Evolutionary conservation across 2,797 vertebrate genomes (phyloP), one percentile per base, ranked within the genome.

Genomic region (Schizopygopsis pylzovi): DNA sequence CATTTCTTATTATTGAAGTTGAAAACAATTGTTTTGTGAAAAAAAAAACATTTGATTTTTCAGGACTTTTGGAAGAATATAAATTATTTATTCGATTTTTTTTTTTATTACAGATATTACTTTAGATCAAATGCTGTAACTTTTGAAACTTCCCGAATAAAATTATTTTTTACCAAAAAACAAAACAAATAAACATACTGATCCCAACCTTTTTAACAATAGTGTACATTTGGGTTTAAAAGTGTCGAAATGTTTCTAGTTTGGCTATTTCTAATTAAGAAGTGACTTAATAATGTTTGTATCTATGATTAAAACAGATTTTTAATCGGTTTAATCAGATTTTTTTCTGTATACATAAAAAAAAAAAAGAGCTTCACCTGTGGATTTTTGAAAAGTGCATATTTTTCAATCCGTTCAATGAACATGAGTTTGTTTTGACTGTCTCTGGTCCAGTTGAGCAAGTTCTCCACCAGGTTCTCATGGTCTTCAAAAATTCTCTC

Each of bases 391-490:
- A 97, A 97, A 90, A 97, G 96, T 81, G 97, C 96, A 0, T 97
- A 97, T 92, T 97, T 97, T 94, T 97, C 97, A 89, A 97, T 97
- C 79, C 97, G 96, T 85, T 97, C 97, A 85, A 97, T 96, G 47
- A 99, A 99, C 96, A 98, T 96, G 1, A 99, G 96, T 89, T 98
- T 99, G 92, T 99, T 99, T 92, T 98, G 98, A 91, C 98, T 99
- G 92, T 99, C 98, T 87, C 98, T 96, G 81, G 98, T 99, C 98
- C 98, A 99, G 93, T 99, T 99, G 78, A 99, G 91, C 25, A 99
- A 96, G 91, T 99, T 99, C 93, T 99, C 98, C 92, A 99, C 98
- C 91, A 99, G 90, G 91, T 99, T 99, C 95, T 99, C 98, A 45
- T 99, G 98, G 91, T 99, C 98, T 95, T 99, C 98, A 91, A 99